Conservation (phyloP, 2,113 vertebrate genomes). For the Euleptes europaea region DNA sequence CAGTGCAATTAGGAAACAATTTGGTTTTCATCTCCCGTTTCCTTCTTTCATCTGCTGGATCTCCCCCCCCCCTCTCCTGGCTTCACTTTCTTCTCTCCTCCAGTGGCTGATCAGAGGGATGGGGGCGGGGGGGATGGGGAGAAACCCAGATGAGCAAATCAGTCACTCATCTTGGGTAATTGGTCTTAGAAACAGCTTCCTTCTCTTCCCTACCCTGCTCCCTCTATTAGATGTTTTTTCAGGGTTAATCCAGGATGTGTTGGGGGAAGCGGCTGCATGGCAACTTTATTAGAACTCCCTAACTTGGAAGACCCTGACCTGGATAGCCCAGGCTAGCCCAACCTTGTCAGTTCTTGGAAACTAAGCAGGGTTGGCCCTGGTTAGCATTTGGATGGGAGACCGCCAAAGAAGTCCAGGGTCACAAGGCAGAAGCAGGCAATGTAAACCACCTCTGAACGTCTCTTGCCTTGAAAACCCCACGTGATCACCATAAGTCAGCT, state of each 20-base stretch:
- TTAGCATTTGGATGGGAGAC: too few species aligned
- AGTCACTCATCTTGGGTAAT: slow-evolving; percentile 1
- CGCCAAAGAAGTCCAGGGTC: too few species aligned
- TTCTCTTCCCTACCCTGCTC: background rate
- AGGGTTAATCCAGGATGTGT: background rate
- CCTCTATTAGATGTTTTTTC: background rate
- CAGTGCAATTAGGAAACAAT: slow-evolving; percentile 7
- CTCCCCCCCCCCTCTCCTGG: background rate
- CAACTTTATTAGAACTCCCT: background rate
- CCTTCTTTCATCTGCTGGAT: slow-evolving; percentile 11
- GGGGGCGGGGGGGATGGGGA: background rate
- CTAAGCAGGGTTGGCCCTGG: too few species aligned
- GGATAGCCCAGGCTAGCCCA: too few species aligned
- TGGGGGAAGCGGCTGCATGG: background rate
- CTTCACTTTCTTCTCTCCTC: slow-evolving; percentile 25
- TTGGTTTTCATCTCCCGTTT: slow-evolving; percentile 18
- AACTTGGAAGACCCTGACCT: too few species aligned
- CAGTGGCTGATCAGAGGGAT: background rate
- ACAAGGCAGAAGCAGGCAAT: too few species aligned
- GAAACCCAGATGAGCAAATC: background rate
- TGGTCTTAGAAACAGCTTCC: background rate
- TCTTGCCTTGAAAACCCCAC: too few species aligned
- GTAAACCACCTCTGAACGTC: too few species aligned
- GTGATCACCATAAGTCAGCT: too few species aligned
- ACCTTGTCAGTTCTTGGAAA: too few species aligned